phyloP scores from a whole-genome alignment of 2,888 invertebrate genomes.

The Drepana falcataria region DNA sequence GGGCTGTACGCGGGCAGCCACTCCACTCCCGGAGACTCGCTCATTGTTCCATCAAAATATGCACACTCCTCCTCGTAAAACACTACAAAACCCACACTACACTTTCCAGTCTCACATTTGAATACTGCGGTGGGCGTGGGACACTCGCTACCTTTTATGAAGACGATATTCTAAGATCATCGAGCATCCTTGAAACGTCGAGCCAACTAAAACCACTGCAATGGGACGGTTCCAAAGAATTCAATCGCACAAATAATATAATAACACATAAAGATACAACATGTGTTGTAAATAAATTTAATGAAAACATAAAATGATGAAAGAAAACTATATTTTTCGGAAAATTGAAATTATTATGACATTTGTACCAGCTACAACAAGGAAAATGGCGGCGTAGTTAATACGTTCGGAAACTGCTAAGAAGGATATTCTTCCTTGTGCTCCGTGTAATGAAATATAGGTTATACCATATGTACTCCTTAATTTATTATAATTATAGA shows the following conservation, averaged over 20 bases:
- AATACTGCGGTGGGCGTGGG: conserved; percentile 48
- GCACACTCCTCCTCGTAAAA: conserved; percentile 33
- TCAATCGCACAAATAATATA: conserved; percentile 35
- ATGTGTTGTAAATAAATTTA: conserved; percentile 42
- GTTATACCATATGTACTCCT: too few species aligned
- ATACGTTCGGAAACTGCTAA: conserved; percentile 26
- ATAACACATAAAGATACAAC: conserved; percentile 34
- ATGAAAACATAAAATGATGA: conserved; percentile 60
- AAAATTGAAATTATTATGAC: conserved; percentile 77
- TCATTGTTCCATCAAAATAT: conserved; percentile 65
- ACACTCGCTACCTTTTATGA: conserved; percentile 64
- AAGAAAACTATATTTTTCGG: conserved; percentile 63
- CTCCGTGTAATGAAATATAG: too few species aligned
- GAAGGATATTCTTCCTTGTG: conserved; percentile 6
- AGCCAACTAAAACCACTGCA: conserved; percentile 49
- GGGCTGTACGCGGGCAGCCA: conserved; percentile 76
- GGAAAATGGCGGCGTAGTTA: conserved; percentile 68
- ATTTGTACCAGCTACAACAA: conserved; percentile 78
- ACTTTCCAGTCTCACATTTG: conserved; percentile 31
- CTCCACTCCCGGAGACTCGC: conserved; percentile 74
- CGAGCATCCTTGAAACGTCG: conserved; percentile 71
- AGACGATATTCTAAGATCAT: conserved; percentile 64
- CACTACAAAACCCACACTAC: conserved; percentile 31
- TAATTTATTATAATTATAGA: too few species aligned
- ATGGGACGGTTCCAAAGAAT: conserved; percentile 29